Evolutionary conservation across 1,140 invertebrate species (phyloP).

Genomic region (Globodera ellingtonae): DNA sequence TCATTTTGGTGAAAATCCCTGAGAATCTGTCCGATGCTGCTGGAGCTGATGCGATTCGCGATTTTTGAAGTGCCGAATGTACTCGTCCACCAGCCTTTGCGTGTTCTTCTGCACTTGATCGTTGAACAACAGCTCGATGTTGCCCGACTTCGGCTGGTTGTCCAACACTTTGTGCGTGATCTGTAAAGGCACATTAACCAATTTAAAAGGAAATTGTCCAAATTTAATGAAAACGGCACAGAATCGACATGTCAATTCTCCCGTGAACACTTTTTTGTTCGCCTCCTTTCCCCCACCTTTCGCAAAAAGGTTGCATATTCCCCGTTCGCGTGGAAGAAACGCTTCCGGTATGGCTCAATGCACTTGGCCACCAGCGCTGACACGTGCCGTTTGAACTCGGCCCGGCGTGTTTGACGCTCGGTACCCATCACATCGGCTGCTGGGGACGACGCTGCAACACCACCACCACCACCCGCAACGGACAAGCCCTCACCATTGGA

Average conservation of each 20-base stretch:
- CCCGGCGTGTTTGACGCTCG: constrained; percentile 8
- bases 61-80: constrained; percentile 26
- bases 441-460: neutral
- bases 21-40: neutral
- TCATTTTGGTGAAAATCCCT: neutral
- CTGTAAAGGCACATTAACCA: neutral
- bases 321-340: constrained; percentile 16
- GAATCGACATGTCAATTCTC: neutral
- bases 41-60: constrained; percentile 11
- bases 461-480: constrained; percentile 3
- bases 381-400: constrained; percentile 30
- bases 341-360: constrained; percentile 26
- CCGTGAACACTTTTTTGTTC: neutral
- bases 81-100: constrained; percentile 9
- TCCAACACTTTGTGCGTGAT: constrained; percentile 34
- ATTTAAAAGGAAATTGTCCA: neutral
- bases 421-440: neutral
- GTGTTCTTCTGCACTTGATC: constrained; percentile 27
- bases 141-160: constrained; percentile 18
- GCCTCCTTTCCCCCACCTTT: neutral
- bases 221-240: no score
- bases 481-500: neutral
- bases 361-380: constrained; percentile 30
- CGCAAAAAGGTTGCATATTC: constrained; percentile 23
- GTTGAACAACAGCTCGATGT: constrained; percentile 23